Evolutionary conservation across 2,797 vertebrate species (phyloP), one percentile per base, ranked within the genome.

Genomic region (Yasuhikotakia modesta): DNA sequence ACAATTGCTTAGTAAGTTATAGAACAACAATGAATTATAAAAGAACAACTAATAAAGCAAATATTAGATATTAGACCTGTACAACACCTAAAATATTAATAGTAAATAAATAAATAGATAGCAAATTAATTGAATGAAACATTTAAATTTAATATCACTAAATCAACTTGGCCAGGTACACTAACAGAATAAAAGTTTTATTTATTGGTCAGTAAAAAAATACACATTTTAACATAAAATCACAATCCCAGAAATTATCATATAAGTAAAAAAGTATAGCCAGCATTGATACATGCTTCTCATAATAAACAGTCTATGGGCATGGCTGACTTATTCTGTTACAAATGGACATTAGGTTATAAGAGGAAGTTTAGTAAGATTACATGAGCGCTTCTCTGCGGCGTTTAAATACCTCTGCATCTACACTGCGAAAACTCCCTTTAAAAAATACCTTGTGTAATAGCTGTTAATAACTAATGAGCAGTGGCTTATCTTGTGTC

Each of bases 371-470:
- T 83, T 58, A 88, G 86, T 83, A 83, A 84, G 74, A 85, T 84
- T 73, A 79, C 83, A 63, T 32, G 70, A 84, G 85, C 57, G 78
- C 70, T 86, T 86, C 83, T 89, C 87, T 83, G 79, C 85, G 80
- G 73, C 76, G 86, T 80, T 87, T 89, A 84, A 91, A 90, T 53
- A 65, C 72, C 45, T 52, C 27, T 30, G 21, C 39, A 43, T 43
- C 39, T 43, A 43, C 8, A 10, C 39, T 35, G 70, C 14, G 43
- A 73, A 53, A 48, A 64, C 39, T 16, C 10, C 22, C 6, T 35
- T 63, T 50, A 39, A 43, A 39, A 48, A 53, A 27, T 27, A 27
- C 2, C 27, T 27, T 27, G n/a, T n/a, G n/a, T n/a, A n/a, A 27
- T 27, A 27, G 27, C 4, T 2, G 27, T 4, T 27, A 27, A 27